Evolutionary conservation across 2,797 vertebrate genomes (phyloP).

Genomic region (Lophotriccus pileatus): DNA sequence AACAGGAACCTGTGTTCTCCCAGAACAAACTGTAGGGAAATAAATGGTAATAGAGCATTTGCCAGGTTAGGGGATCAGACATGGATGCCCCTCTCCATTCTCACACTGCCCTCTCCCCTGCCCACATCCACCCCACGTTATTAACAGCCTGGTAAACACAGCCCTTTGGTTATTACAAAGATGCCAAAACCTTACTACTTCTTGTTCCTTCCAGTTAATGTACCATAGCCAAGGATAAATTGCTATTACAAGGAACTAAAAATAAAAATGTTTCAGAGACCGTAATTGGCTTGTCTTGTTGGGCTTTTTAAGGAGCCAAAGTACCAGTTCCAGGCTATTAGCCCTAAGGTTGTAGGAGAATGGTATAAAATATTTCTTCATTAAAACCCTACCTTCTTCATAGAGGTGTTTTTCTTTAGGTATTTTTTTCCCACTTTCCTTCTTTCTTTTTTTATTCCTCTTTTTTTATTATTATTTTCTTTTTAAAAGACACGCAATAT

Average conservation of each 20-base stretch:
- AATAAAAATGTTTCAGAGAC: constrained; percentile 75
- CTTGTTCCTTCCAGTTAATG: constrained; percentile 76
- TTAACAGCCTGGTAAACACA: constrained; percentile 67
- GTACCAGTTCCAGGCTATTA: constrained; percentile 84
- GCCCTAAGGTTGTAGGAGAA: constrained; percentile 67
- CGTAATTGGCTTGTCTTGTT: constrained; percentile 78
- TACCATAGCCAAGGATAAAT: constrained; percentile 75
- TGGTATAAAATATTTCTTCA: constrained; percentile 73
- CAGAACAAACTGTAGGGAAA: not conserved
- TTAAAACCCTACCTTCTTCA: constrained; percentile 71
- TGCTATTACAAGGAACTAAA: constrained; percentile 78
- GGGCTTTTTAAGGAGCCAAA: constrained; percentile 74
- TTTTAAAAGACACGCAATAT: constrained; percentile 41
- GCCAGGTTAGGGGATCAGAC: not conserved
- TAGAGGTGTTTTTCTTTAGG: constrained; percentile 20
- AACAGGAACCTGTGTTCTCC: not conserved
- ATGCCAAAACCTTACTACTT: constrained; percentile 71
- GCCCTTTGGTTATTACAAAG: constrained; percentile 66
- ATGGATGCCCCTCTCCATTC: not conserved
- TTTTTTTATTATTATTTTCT: not conserved
- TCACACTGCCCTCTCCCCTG: not conserved
- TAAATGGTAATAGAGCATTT: not conserved
- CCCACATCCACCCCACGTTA: not conserved
- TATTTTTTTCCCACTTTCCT: not conserved
- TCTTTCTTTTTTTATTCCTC: not conserved